A percentile compares a stretch with the other conserved stretches of the same genome.
Evolutionary conservation across 2,113 vertebrate species (phyloP).

Genomic region (Bujurquina vittata): DNA sequence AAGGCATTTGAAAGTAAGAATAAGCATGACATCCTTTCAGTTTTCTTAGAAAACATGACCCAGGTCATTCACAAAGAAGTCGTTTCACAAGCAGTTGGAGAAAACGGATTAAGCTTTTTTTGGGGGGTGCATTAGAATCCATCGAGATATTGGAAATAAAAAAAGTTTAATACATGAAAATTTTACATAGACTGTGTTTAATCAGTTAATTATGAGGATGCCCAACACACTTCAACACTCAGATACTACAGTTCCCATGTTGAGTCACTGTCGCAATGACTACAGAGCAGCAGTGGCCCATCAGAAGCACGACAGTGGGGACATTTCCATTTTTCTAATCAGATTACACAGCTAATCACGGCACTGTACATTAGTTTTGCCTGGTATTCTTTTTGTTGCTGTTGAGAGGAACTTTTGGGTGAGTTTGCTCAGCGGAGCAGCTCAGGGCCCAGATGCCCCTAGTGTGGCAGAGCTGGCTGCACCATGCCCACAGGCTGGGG

Average conservation of each 20-base stretch:
- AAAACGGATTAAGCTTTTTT: too few species aligned
- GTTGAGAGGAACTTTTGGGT: constrained; percentile 57
- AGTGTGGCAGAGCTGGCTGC: constrained; percentile 44
- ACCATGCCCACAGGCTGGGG: constrained; percentile 39
- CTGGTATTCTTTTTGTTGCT: not conserved
- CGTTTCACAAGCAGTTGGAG: not conserved
- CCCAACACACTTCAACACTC: not conserved
- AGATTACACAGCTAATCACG: not conserved
- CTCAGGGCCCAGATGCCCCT: constrained; percentile 53
- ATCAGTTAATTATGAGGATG: not conserved
- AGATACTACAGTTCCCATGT: not conserved
- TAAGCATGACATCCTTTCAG: too few species aligned
- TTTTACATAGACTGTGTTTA: not conserved
- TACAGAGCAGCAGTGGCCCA: not conserved
- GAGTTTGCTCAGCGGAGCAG: constrained; percentile 69
- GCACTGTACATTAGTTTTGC: not conserved
- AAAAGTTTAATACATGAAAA: not conserved
- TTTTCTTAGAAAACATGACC: too few species aligned
- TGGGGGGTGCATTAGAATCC: not conserved
- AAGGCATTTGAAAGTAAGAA: too few species aligned
- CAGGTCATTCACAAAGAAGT: not conserved
- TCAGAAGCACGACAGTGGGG: not conserved
- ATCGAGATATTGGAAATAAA: too few species aligned
- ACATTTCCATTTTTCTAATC: not conserved
- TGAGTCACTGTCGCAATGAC: not conserved